phyloP scores from a whole-genome alignment of 2,888 invertebrate species.

The Adelphocoris suturalis region DNA sequence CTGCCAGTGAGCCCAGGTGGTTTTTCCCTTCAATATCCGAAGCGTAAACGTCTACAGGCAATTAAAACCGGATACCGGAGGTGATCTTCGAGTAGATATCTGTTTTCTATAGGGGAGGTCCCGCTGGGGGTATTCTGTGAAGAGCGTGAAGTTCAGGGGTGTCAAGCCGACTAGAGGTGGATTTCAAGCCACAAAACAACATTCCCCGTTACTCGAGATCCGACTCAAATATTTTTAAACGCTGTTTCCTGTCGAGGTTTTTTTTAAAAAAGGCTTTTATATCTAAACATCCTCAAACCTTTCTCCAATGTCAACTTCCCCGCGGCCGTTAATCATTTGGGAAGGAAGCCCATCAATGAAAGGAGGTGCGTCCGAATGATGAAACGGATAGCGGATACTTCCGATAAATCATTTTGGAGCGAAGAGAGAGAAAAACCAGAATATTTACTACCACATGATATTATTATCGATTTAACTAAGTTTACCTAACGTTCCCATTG shows the following conservation, averaged over 20 bases:
- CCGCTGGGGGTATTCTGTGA: not conserved
- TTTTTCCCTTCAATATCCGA: not conserved
- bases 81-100: constrained; percentile 42
- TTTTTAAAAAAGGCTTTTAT: constrained; percentile 39
- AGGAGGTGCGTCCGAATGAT: not conserved
- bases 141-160: not conserved
- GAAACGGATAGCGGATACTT: not conserved
- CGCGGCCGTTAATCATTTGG: constrained; percentile 35
- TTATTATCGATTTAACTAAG: no score
- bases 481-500: no score
- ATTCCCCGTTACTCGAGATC: constrained; percentile 14
- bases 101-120: constrained; percentile 33
- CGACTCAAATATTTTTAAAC: constrained; percentile 62
- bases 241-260: constrained; percentile 58
- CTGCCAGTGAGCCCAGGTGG: not conserved
- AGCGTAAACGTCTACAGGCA: not conserved
- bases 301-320: constrained; percentile 18
- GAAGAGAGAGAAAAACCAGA: not conserved
- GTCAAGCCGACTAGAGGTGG: not conserved
- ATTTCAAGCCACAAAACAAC: constrained; percentile 37
- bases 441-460: no score
- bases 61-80: constrained; percentile 50
- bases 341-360: not conserved
- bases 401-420: not conserved
- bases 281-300: constrained; percentile 42